Evolutionary conservation across 2,888 invertebrate genomes (phyloP).

Genomic region (Alitta virens): DNA sequence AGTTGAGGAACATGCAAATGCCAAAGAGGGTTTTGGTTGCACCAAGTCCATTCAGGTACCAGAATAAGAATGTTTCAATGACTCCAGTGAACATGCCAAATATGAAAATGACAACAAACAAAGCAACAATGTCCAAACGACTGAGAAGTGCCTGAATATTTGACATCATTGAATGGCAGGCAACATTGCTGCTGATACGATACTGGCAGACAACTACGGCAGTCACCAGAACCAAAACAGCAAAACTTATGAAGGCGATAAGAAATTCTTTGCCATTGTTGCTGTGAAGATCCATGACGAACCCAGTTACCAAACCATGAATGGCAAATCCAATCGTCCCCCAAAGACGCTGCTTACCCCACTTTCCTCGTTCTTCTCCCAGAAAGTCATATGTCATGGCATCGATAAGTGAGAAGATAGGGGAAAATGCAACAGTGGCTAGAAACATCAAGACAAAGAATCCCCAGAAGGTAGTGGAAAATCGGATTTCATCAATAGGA

Average conservation of each 20-base stretch:
- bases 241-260: constrained; percentile 42
- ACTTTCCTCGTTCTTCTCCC: constrained; percentile 75
- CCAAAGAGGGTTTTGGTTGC: constrained; percentile 41
- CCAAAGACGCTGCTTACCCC: constrained; percentile 84
- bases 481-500: not conserved
- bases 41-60: constrained; percentile 50
- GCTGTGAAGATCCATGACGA: constrained; percentile 39
- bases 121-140: constrained; percentile 76
- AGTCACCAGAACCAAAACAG: constrained; percentile 71
- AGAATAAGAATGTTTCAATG: constrained; percentile 83
- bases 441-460: constrained; percentile 79
- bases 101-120: constrained; percentile 77
- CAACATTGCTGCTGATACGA: constrained; percentile 33
- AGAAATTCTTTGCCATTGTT: constrained; percentile 30
- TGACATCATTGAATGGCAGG: constrained; percentile 62
- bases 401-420: constrained; percentile 85
- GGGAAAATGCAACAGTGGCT: constrained; percentile 78
- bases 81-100: constrained; percentile 86
- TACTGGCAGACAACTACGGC: constrained; percentile 65
- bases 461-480: constrained; percentile 66
- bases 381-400: constrained; percentile 83
- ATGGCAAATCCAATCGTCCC: constrained; percentile 79
- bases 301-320: constrained; percentile 54
- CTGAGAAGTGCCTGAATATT: constrained; percentile 74
- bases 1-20: constrained; percentile 40